Evolutionary conservation across 2,888 invertebrate genomes (phyloP), one percentile per base, ranked within the genome.

Genomic region (Hipparchia sbordonii): DNA sequence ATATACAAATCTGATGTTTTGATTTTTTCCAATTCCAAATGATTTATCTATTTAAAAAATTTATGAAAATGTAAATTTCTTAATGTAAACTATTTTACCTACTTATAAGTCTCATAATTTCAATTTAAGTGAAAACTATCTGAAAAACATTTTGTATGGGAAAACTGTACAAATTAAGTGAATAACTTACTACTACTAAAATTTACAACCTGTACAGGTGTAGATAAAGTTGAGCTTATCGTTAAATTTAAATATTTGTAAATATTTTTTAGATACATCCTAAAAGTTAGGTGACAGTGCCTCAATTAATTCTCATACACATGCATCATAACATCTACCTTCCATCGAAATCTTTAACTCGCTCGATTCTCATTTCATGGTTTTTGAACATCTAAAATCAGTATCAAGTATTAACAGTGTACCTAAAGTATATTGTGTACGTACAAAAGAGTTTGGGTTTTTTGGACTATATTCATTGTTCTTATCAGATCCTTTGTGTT

Each of bases 271-370:
- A 9, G 3, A 39, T 12, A 8, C 1, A 66, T 56, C 39, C 45
- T 13, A 66, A 54, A 66, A 54, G 39, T 52, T n/a, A n/a, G 54
- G 59, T 23, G 10, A 61, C 67, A 13, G 54, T 33, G 33, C 33
- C 3, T 57, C 45, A 13, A 13, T 39, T n/a, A n/a, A 12, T 23
- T 23, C 8, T 23, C 46, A 46, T 62, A 46, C 56, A 71, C 61
- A 61, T 33, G 80, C 84, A 87, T 85, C 79, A 87, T 90, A 90
- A 91, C 91, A 91, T 92, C 91, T 92, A 91, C 90, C 91, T 65
- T 23, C 91, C 90, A 90, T 89, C 79, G 77, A 82, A 75, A 80
- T 78, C 78, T 76, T 72, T 79, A 79, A 80, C 76, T 80, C 74
- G 79, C 77, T 79, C 77, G 78, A 74, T 74, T 68, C 74, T 71